Evolutionary conservation across 2,113 vertebrate genomes (phyloP), one percentile per base, ranked within the genome.

Genomic region (Engraulis encrasicolus): DNA sequence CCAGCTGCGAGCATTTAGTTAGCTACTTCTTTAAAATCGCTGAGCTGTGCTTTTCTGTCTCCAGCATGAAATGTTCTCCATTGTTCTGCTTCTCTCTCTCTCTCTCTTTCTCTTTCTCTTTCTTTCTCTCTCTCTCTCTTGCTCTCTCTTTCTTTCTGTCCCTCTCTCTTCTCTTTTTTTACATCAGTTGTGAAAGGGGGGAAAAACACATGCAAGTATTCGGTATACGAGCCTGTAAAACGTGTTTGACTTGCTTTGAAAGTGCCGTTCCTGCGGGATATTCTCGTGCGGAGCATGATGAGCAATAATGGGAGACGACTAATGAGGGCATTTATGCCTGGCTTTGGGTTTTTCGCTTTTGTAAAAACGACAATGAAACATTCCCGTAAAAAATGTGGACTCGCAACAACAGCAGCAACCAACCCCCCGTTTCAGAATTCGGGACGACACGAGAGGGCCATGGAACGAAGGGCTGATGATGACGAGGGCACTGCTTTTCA

Each of bases 311-410:
- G 61, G 27, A 74, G 31, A 27, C 27, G 14, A n/a, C n/a, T 74
- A 74, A 74, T 74, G 66, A 74, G 66, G 27, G 11, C 15, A 74
- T 74, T 74, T 74, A 74, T 74, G 66, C 58, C 58, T 66, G n/a
- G 31, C n/a, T 66, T 66, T 66, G n/a, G 58, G 58, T 31, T 74
- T 74, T 74, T 74, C 66, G 31, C 66, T 74, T 74, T 74, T 74
- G 66, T 74, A 74, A 74, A n/a, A 74, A 34, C 66, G 31, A 74
- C 66, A 74, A 74, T 74, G 66, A 74, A 74, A 74, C 66, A 74
- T 74, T 74, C 66, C n/a, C 66, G 11, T 74, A 74, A 74, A 74
- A 36, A 27, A 1, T 66, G 40, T 66, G 23, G 58, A 66, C 58
- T 66, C 58, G 18, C 12, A 74, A 31, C n/a, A n/a, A n/a, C n/a